Evolutionary conservation across 2,113 vertebrate species (phyloP), one percentile per base, ranked within the genome.

Genomic region (Trichechus manatus): DNA sequence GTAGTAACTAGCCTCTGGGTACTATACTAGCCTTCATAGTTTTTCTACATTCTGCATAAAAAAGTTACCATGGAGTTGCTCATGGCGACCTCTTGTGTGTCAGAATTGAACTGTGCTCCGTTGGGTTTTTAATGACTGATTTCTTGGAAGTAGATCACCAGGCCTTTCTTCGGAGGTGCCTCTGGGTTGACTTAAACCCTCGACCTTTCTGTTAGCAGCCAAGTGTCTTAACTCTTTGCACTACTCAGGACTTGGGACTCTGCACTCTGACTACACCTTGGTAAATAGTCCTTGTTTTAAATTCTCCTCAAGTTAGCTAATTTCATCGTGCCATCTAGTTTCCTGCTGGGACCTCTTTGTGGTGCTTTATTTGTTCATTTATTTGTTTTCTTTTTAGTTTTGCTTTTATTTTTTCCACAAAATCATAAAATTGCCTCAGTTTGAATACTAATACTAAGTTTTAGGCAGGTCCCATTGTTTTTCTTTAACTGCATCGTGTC

Each of bases 261-360:
- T 68, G 9, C 14, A 72, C 5, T 82, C 50, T 87, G 36, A 22
- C 63, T 87, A 53, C 3, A 29, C 29, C 33, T 91, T 89, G 87
- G 78, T 87, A 89, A 82, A 74, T 20, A 80, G 36, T n/a, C 20
- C 4, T 89, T 89, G 13, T 44, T 88, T 89, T 94, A 50, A 77
- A 33, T 33, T 81, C 8, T 33, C 53, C 53, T 80, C 8, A 36
- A 20, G 13, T 89, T 85, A 82, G 42, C 31, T 89, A 39, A 25
- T 89, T 94, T 93, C 39, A 88, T 25, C 82, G 14, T 84, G n/a
- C 70, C 78, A 56, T 66, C 27, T 63, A 86, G 19, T 84, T 92
- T 80, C 15, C 27, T 66, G 2, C n/a, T 77, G 36, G 44, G 22
- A 68, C 50, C n/a, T 88, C 42, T 75, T 15, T 70, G 9, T 56